Evolutionary conservation across 2,113 vertebrate genomes (phyloP).

Genomic region (Anolis sagrei): DNA sequence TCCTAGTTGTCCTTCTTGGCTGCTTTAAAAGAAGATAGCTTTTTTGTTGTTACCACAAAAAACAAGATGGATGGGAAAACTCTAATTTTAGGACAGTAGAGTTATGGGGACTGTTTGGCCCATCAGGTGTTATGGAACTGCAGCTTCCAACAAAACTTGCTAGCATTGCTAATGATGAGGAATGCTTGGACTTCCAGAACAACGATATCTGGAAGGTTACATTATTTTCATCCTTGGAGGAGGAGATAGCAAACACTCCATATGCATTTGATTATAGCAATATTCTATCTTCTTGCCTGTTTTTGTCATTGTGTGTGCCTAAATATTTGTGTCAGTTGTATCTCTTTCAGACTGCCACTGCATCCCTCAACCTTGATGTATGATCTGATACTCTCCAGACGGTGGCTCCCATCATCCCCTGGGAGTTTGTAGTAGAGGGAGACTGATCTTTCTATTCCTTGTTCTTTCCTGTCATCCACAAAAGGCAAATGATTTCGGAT

Average conservation of each 20-base stretch:
- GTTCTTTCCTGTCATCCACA: neutral
- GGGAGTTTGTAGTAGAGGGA: neutral
- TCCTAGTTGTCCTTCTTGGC: too few species aligned
- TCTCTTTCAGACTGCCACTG: neutral
- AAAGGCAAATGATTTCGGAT: constrained; percentile 42
- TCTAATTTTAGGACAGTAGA: too few species aligned
- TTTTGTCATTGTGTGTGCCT: neutral
- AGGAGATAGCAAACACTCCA: neutral
- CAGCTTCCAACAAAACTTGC: too few species aligned
- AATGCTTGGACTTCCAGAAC: too few species aligned
- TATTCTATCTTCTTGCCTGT: neutral
- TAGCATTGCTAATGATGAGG: too few species aligned
- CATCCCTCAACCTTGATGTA: neutral
- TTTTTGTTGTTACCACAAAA: neutral
- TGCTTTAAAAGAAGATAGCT: neutral
- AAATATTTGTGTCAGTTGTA: neutral
- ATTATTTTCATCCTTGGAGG: too few species aligned
- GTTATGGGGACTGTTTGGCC: too few species aligned
- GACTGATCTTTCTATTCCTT: neutral
- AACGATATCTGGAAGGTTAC: too few species aligned
- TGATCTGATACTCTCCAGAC: neutral
- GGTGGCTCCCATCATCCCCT: neutral
- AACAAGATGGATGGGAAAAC: neutral
- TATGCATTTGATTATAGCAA: neutral
- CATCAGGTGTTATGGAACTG: too few species aligned